Conservation (phyloP, 35 echinoderm and acorn worm genomes). For the Stichopus chloronotus region DNA sequence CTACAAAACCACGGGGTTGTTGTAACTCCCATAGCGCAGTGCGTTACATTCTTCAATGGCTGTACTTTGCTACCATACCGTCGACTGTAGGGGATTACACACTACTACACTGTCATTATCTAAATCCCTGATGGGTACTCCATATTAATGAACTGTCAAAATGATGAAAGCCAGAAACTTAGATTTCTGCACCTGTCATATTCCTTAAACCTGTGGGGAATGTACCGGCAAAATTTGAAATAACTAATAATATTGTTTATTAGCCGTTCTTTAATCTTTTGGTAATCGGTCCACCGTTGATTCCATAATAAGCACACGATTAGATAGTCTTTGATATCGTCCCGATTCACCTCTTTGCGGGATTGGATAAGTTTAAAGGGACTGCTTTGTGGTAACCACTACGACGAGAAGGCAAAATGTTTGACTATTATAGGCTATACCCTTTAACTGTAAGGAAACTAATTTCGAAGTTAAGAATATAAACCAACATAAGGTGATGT, state of each 20-base stretch:
- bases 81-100: background rate
- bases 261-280: constrained; percentile 47
- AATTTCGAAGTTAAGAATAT: no score
- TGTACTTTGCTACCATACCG: no score
- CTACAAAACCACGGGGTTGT: no score
- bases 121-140: constrained; percentile 8
- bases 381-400: background rate
- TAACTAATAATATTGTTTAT: constrained; percentile 36
- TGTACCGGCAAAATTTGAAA: background rate
- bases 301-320: constrained; percentile 13
- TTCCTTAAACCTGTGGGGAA: constrained; percentile 13
- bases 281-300: constrained; percentile 47
- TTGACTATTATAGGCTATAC: no score
- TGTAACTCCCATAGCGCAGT: no score
- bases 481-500: no score
- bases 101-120: background rate
- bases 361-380: constrained; percentile 23
- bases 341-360: constrained; percentile 25
- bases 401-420: no score
- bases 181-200: constrained; percentile 7
- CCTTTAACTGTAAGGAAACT: no score
- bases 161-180: constrained; percentile 28
- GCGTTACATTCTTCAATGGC: no score
- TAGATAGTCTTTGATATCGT: constrained; percentile 25
- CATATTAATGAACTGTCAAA: constrained; percentile 28